A percentile compares a stretch with the other conserved stretches of the same genome.
Evolutionary conservation across 2,113 vertebrate genomes (phyloP).

Genomic region (Neomonachus schauinslandi): DNA sequence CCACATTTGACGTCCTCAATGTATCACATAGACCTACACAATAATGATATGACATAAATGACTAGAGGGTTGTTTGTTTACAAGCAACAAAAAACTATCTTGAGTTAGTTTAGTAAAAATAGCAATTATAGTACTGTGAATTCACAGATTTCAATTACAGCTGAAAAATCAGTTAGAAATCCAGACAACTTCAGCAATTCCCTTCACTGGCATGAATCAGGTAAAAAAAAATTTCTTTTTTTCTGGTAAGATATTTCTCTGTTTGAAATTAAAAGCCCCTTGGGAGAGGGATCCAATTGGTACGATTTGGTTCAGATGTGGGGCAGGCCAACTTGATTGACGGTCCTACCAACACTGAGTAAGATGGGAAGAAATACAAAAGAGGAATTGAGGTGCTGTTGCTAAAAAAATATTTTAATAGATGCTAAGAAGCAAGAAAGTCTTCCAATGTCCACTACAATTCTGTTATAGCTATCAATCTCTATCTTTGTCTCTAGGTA

Average conservation of each 20-base stretch:
- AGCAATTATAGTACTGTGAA: fast-evolving
- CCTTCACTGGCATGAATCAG: not conserved
- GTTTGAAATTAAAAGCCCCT: not conserved
- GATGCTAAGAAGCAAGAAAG: not conserved
- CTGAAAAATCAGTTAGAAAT: not conserved
- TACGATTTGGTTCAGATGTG: not conserved
- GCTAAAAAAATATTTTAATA: not conserved
- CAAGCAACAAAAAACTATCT: not conserved
- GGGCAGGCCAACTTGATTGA: fast-evolving
- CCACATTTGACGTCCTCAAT: not conserved
- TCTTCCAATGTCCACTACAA: fast-evolving
- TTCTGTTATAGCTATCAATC: fast-evolving
- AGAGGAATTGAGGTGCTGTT: not conserved
- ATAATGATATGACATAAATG: too few relatives aligned
- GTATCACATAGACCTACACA: fast-evolving
- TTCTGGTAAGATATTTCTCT: not conserved
- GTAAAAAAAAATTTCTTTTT: not conserved
- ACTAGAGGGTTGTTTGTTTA: not conserved
- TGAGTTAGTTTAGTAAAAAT: not conserved
- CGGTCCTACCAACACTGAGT: too few relatives aligned
- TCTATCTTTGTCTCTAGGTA: not conserved
- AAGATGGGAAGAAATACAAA: not conserved
- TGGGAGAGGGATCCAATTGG: not conserved
- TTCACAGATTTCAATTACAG: not conserved
- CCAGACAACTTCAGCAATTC: not conserved